phyloP scores from a whole-genome alignment of 1,140 invertebrate genomes.

The Drosophila insularis region DNA sequence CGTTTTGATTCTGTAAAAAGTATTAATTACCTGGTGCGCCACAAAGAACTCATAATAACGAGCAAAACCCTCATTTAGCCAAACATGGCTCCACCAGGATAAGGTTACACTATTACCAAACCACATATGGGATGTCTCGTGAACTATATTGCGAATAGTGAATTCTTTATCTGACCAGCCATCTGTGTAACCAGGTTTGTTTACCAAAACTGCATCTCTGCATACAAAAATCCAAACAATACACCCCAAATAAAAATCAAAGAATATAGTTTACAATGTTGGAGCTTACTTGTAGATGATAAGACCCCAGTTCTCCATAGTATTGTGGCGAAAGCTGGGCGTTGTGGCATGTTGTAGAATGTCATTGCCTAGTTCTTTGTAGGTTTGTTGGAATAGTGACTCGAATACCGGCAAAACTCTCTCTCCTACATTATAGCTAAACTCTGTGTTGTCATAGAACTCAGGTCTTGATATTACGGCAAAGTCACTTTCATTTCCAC shows the following conservation, averaged over 20 bases:
- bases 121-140: constrained; percentile 88
- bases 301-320: constrained; percentile 94
- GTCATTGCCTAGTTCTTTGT: constrained; percentile 74
- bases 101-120: constrained; percentile 87
- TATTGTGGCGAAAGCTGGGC: constrained; percentile 89
- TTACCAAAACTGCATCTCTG: constrained; percentile 59
- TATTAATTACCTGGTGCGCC: constrained; percentile 82
- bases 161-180: constrained; percentile 81
- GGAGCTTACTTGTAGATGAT: constrained; percentile 85
- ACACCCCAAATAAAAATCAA: background rate
- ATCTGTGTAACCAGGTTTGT: constrained; percentile 54
- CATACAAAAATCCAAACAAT: background rate
- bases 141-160: constrained; percentile 84
- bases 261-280: too few species aligned
- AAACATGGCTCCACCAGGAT: constrained; percentile 87
- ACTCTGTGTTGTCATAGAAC: constrained; percentile 85
- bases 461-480: constrained; percentile 87
- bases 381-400: constrained; percentile 82
- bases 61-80: constrained; percentile 89
- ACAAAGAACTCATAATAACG: constrained; percentile 87
- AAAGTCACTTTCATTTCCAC: constrained; percentile 62
- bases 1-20: background rate
- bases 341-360: constrained; percentile 88
- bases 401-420: constrained; percentile 83
- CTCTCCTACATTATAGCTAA: constrained; percentile 84